Conservation (phyloP, 2,113 vertebrate species). For the Brevimyrus niger region DNA sequence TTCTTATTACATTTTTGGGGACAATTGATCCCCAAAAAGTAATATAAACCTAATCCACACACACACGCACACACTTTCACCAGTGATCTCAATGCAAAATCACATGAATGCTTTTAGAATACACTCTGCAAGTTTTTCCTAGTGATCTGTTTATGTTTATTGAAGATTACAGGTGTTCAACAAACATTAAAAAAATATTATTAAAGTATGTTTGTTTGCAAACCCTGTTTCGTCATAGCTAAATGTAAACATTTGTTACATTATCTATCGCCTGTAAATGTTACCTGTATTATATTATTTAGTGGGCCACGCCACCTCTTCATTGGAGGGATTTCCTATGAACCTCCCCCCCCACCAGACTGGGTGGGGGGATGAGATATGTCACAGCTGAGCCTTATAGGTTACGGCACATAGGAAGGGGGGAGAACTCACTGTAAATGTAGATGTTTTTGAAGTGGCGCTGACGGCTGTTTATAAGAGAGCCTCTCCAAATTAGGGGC, state of each 20-base stretch:
- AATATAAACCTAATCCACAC: background rate
- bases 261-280: background rate
- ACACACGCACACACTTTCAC: background rate
- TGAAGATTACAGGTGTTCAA: background rate
- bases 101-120: background rate
- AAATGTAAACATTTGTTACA: background rate
- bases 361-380: background rate
- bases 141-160: background rate
- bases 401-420: background rate
- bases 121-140: background rate
- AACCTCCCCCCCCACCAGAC: background rate
- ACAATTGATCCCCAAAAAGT: background rate
- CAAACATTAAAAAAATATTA: background rate
- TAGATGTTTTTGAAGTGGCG: conserved; percentile 3
- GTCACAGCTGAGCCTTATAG: background rate
- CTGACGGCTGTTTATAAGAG: background rate
- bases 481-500: background rate
- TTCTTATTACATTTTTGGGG: background rate
- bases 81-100: background rate
- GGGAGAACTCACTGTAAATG: background rate
- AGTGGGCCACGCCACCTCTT: background rate
- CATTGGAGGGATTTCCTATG: background rate
- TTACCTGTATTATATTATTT: background rate
- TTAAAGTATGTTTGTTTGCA: background rate
- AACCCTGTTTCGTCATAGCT: background rate